Base-by-base conservation (phyloP, 23 tunicate genomes). In the Pegea sp. region DNA sequence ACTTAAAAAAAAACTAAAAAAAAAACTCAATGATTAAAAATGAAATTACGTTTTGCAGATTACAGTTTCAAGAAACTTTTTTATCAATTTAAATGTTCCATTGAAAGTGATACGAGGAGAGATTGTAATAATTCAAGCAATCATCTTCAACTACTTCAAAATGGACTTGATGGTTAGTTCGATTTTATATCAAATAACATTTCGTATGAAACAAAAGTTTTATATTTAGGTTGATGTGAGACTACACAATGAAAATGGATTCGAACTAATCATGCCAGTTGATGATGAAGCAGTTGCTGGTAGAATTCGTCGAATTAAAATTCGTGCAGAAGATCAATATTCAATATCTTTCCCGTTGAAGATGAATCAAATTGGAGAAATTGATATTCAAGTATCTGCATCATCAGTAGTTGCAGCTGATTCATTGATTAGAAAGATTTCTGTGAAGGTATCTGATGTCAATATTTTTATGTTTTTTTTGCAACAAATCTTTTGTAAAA, bases 41-140 rank as follows among this genome's bases (percentile, higher is more conserved):
- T n/a, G n/a, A n/a, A n/a, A n/a, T n/a, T n/a, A n/a, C n/a, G 34
- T 20, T 26, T 66, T 61, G 16, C 63, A 84, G 95, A 64, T 84
- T 63, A 73, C 76, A 1, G 95, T 71, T 2, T 66, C 66, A 53
- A 76, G 95, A 19, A 62, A 74, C 3, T 84, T 84, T n/a, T n/a
- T n/a, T n/a, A n/a, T n/a, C n/a, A n/a, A n/a, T n/a, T n/a, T n/a
- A n/a, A n/a, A n/a, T n/a, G n/a, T n/a, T n/a, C n/a, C n/a, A n/a
- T n/a, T n/a, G n/a, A n/a, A n/a, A n/a, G n/a, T n/a, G n/a, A n/a
- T n/a, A n/a, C n/a, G n/a, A n/a, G n/a, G n/a, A n/a, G n/a, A n/a
- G n/a, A n/a, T n/a, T n/a, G n/a, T n/a, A n/a, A n/a, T n/a, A n/a
- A n/a, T n/a, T n/a, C n/a, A n/a, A n/a, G n/a, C n/a, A n/a, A n/a